Percentiles rank a stretch among this genome's conserved stretches.
phyloP scores from a whole-genome alignment of 2,797 vertebrate species.

The Poecilia picta region DNA sequence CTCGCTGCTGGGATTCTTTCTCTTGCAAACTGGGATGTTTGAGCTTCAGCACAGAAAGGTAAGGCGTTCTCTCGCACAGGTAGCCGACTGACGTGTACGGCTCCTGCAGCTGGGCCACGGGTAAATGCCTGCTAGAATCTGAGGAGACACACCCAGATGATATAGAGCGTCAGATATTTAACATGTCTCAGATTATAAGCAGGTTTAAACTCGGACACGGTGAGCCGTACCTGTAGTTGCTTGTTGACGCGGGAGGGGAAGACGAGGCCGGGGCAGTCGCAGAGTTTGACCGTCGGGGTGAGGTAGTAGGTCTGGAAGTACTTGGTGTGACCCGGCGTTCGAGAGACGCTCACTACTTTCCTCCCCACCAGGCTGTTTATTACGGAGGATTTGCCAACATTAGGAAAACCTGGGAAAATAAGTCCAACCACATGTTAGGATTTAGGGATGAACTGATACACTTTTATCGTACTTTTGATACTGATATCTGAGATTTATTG shows the following conservation, averaged over 20 bases:
- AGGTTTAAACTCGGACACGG: slow-evolving; percentile 6
- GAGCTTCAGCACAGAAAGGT: slow-evolving; percentile 85
- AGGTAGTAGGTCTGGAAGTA: slow-evolving; percentile 98
- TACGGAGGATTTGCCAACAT: slow-evolving; percentile 93
- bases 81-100: slow-evolving; percentile 92
- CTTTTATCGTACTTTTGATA: too few species aligned
- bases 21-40: slow-evolving; percentile 78
- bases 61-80: slow-evolving; percentile 84
- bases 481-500: too few species aligned
- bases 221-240: slow-evolving; percentile 85
- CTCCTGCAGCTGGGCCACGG: slow-evolving; percentile 93
- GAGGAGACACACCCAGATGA: slow-evolving; percentile 1
- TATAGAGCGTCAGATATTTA: slow-evolving; percentile 7
- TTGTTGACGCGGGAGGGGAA: slow-evolving; percentile 88
- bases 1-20: slow-evolving; percentile 20
- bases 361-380: slow-evolving; percentile 91
- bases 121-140: slow-evolving; percentile 92
- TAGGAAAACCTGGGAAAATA: slow-evolving; percentile 85
- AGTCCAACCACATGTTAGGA: not conserved
- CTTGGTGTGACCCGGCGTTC: slow-evolving; percentile 93
- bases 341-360: slow-evolving; percentile 93
- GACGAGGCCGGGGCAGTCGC: slow-evolving; percentile 93
- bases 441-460: too few species aligned
- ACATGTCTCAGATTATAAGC: slow-evolving; percentile 15
- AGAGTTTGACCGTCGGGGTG: slow-evolving; percentile 89